phyloP scores from a whole-genome alignment of 2,113 vertebrate species.

The Candoia aspera region DNA sequence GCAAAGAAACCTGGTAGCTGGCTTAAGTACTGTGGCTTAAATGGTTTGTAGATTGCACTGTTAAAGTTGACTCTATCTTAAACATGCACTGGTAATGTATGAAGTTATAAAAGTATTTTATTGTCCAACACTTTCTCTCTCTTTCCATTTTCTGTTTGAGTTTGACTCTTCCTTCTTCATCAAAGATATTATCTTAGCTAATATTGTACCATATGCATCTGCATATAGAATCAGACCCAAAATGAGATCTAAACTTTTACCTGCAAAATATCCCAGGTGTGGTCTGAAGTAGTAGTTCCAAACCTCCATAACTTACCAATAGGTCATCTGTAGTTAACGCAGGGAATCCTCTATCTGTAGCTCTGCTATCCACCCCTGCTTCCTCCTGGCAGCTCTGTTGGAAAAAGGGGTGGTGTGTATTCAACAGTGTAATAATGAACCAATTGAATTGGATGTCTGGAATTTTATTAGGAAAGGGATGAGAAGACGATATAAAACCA shows the following conservation, averaged over 20 bases:
- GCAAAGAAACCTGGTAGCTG: background rate
- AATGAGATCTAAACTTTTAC: background rate
- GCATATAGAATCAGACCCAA: conserved; percentile 23
- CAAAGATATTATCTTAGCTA: conserved; percentile 25
- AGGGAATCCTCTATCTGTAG: background rate
- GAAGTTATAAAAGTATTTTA: conserved; percentile 55
- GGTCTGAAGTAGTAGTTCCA: background rate
- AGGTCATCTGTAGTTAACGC: background rate
- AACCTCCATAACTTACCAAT: background rate
- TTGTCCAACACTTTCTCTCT: conserved; percentile 63
- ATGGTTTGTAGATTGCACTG: conserved; percentile 14
- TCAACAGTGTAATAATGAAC: background rate
- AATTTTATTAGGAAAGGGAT: background rate
- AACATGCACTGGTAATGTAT: conserved; percentile 69
- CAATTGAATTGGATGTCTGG: background rate
- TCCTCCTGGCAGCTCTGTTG: background rate
- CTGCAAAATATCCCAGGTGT: conserved; percentile 14
- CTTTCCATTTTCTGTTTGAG: conserved; percentile 36
- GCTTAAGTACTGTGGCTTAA: conserved; percentile 1
- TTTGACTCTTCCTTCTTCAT: conserved; percentile 42
- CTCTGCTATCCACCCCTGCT: background rate
- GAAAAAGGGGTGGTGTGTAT: background rate
- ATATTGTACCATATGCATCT: background rate
- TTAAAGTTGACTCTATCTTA: conserved; percentile 49
- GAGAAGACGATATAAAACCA: background rate